Conservation (phyloP, 35 echinoderm and acorn worm species). For the Acanthaster planci region DNA sequence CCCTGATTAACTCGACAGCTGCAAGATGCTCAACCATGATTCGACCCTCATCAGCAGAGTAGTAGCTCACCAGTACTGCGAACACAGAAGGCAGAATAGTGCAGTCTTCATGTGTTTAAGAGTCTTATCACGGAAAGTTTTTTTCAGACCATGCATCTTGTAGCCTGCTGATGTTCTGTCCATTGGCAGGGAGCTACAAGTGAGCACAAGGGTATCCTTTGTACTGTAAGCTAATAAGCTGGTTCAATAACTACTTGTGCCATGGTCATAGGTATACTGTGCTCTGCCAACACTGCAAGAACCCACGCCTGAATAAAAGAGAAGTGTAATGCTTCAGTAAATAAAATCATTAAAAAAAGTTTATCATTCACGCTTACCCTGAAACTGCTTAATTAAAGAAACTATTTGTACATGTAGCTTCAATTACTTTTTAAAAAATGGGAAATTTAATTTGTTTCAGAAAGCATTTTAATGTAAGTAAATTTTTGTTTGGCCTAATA, state of each 20-base stretch:
- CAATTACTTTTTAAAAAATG: too few species aligned
- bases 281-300: slow-evolving; percentile 38
- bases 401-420: too few species aligned
- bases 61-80: slow-evolving; percentile 39
- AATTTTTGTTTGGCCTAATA: too few species aligned
- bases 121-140: slow-evolving; percentile 32
- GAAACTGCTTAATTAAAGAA: too few species aligned
- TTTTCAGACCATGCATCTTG: slow-evolving; percentile 46
- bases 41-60: background rate
- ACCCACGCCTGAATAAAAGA: slow-evolving; percentile 6
- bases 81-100: slow-evolving; percentile 43
- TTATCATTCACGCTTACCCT: too few species aligned
- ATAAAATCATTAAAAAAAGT: too few species aligned
- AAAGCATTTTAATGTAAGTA: too few species aligned
- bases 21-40: slow-evolving; percentile 48
- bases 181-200: slow-evolving; percentile 30
- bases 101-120: slow-evolving; percentile 1
- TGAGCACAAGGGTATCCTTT: slow-evolving; percentile 22
- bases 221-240: slow-evolving; percentile 16
- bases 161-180: slow-evolving; percentile 40
- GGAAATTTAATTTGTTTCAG: too few species aligned
- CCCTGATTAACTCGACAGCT: slow-evolving; percentile 8
- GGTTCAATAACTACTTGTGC: slow-evolving; percentile 22
- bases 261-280: slow-evolving; percentile 34
- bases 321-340: too few species aligned